Conservation (phyloP, 2,113 vertebrate genomes). For the Meleagris gallopavo region DNA sequence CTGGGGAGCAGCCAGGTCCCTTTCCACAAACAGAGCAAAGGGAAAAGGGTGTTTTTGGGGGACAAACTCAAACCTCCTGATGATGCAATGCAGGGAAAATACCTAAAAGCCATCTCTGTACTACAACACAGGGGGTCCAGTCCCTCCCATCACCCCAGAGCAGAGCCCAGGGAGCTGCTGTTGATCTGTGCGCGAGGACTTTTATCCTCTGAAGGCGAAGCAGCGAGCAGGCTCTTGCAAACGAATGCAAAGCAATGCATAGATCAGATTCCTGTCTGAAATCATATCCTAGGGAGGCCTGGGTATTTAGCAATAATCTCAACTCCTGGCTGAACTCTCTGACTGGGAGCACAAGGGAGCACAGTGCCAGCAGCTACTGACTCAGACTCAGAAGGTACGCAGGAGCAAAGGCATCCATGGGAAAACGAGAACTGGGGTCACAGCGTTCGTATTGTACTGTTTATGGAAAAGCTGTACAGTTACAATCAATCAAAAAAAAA, state of each 20-base stretch:
- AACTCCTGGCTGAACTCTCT: slow-evolving; percentile 70
- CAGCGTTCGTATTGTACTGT: fast-evolving
- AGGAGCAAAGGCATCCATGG: slow-evolving; percentile 45
- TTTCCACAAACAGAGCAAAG: not conserved
- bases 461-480: fast-evolving
- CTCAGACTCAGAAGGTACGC: slow-evolving; percentile 33
- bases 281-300: not conserved
- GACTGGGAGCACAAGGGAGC: slow-evolving; percentile 26
- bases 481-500: not conserved
- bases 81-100: fast-evolving
- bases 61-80: not conserved
- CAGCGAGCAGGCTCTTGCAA: not conserved
- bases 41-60: not conserved
- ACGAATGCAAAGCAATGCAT: not conserved
- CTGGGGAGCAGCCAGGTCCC: not conserved
- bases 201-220: not conserved
- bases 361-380: slow-evolving; percentile 52
- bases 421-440: not conserved
- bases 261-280: not conserved
- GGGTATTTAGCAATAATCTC: slow-evolving; percentile 22
- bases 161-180: not conserved
- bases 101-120: not conserved
- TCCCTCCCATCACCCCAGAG: not conserved
- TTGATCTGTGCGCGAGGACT: not conserved
- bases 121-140: not conserved